Percentiles rank a stretch among this genome's conserved stretches.
phyloP scores from a whole-genome alignment of 2,797 vertebrate genomes.

The Pristis pectinata region DNA sequence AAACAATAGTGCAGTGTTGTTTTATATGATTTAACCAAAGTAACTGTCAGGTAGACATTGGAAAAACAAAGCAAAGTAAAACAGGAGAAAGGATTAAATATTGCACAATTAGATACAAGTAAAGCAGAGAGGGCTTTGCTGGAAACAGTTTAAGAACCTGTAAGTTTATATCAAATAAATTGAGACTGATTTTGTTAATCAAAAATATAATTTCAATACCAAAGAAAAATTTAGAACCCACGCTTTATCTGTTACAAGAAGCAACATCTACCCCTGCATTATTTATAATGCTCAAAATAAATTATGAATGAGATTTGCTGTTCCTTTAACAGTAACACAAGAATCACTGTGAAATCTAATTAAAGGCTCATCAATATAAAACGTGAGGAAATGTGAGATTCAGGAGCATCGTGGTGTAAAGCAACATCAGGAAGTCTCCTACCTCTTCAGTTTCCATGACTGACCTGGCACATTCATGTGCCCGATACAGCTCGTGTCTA shows the following conservation, averaged over 20 bases:
- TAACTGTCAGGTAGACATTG: not conserved
- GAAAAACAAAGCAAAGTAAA: not conserved
- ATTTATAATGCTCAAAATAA: not conserved
- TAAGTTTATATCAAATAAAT: not conserved
- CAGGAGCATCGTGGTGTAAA: not conserved
- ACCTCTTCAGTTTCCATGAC: constrained; percentile 59
- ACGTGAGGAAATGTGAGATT: not conserved
- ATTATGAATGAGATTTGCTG: not conserved
- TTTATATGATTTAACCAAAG: not conserved
- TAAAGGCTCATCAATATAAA: not conserved
- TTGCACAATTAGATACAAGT: not conserved
- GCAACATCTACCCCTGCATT: not conserved
- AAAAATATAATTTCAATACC: constrained; percentile 8
- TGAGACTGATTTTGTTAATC: not conserved
- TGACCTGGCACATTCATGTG: constrained; percentile 58
- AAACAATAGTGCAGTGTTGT: not conserved
- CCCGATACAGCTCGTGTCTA: constrained; percentile 65
- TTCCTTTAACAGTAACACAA: not conserved
- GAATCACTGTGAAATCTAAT: not conserved
- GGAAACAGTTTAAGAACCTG: not conserved
- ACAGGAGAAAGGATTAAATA: not conserved
- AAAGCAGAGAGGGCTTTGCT: not conserved
- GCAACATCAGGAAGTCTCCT: constrained; percentile 40
- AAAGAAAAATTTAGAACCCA: not conserved
- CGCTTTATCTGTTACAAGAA: not conserved